Percentiles rank a stretch among this genome's conserved stretches.
phyloP scores from a whole-genome alignment of 2,113 vertebrate species.

The Larimichthys crocea region DNA sequence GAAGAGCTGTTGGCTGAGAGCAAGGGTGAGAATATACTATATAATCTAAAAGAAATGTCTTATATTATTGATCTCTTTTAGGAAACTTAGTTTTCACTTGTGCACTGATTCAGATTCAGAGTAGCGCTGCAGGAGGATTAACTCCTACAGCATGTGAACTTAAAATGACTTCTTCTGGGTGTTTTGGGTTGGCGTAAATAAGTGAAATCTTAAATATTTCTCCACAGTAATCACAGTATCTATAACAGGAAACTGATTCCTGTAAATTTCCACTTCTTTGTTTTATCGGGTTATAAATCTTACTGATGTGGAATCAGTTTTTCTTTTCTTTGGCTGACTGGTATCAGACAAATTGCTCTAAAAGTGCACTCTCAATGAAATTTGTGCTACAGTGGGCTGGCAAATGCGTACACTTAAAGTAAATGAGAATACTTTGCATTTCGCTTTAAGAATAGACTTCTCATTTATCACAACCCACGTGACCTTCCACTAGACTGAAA shows the following conservation, averaged over 20 bases:
- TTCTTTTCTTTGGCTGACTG: neutral
- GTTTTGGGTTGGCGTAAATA: neutral
- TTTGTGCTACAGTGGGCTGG: slow-evolving; percentile 1
- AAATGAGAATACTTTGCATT: slow-evolving; percentile 25
- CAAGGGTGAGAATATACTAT: slow-evolving; percentile 88
- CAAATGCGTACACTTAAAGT: slow-evolving; percentile 16
- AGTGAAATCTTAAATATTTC: neutral
- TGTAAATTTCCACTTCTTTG: neutral
- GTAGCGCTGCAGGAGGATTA: neutral
- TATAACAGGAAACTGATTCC: neutral
- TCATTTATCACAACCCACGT: slow-evolving; percentile 41
- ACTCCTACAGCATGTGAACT: neutral
- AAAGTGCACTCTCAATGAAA: slow-evolving; percentile 31
- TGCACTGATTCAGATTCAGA: neutral
- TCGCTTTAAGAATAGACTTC: neutral
- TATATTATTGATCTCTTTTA: slow-evolving; percentile 24
- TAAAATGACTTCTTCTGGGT: neutral
- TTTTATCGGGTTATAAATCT: slow-evolving; percentile 10
- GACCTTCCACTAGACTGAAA: slow-evolving; percentile 33
- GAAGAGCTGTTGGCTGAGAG: slow-evolving; percentile 96
- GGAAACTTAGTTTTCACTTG: neutral
- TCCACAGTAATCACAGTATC: neutral
- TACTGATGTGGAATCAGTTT: slow-evolving; percentile 5
- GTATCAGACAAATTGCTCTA: slow-evolving; percentile 8
- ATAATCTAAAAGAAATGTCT: slow-evolving; percentile 13